phyloP scores from a whole-genome alignment of 2,797 vertebrate species.

The Triplophysa bombifrons region DNA sequence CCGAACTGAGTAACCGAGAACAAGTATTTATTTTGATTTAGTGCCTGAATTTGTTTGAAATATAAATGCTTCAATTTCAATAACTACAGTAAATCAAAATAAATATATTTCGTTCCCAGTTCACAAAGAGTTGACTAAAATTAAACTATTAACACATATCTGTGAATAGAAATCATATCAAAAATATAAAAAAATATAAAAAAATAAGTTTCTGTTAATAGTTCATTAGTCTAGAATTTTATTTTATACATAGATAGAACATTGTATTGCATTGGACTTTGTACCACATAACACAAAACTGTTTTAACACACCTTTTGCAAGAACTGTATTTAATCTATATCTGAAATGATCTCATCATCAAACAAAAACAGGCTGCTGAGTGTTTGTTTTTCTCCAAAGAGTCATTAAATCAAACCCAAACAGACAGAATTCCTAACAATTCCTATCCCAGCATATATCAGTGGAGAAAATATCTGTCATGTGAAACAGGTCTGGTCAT shows the following conservation, averaged over 20 bases:
- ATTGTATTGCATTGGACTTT: too few species aligned
- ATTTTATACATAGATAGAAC: too few species aligned
- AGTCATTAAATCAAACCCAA: neutral
- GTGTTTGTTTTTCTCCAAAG: neutral
- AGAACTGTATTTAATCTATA: neutral
- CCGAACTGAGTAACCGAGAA: too few species aligned
- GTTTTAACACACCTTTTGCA: neutral
- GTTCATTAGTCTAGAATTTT: neutral
- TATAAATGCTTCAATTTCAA: neutral
- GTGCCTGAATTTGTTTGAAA: neutral
- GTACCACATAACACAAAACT: too few species aligned
- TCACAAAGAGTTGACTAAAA: too few species aligned
- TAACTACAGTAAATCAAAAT: too few species aligned
- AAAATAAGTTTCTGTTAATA: neutral
- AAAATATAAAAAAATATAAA: neutral
- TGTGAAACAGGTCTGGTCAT: constrained; percentile 11
- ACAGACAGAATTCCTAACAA: neutral
- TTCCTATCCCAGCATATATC: neutral
- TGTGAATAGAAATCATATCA: too few species aligned
- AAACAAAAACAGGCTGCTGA: too few species aligned
- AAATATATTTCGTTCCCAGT: too few species aligned
- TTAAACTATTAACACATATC: too few species aligned
- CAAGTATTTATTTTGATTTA: too few species aligned
- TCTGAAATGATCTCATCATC: neutral
- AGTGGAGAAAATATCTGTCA: constrained; percentile 3